Base-by-base conservation (phyloP, 23 tunicate species). In the Halocynthia roretzi region DNA sequence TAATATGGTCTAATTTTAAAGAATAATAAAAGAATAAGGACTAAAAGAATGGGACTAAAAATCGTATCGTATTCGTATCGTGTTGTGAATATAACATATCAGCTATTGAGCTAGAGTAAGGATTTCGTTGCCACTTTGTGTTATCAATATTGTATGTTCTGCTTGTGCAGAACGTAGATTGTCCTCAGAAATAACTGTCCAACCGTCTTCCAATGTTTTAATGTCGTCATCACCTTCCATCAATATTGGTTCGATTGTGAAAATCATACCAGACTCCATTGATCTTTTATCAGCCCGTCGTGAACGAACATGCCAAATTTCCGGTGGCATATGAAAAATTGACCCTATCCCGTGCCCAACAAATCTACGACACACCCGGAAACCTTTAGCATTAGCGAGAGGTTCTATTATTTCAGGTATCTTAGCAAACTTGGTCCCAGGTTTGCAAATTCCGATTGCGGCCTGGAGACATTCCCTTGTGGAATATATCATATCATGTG, bases 291-390 rank as follows among this genome's bases (percentile, higher is more conserved):
- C 70, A 5, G 84, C 10, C 0, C 23, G 73, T 6, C 20, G 44
- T 14, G 70, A 74, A 22, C 50, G n/a, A 50, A 69, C 23, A 54
- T 92, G 98, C 23, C 70, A 75, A 6, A 92, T 75, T 68, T 86
- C 63, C 17, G 98, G 98, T 6, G 92, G 85, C 10, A 64, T 81
- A 61, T 92, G 98, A 80, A 92, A 92, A 21, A 78, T 66, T 17
- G 57, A 6, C 5, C 98, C 98, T 40, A 92, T 92, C 0, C 98
- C 98, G 70, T 92, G 98, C 22, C 98, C 98, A 11, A 86, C 80
- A 73, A 78, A 92, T 17, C 56, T 57, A n/a, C 61, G 77, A 64
- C 92, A 92, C 15, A 92, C 87, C 6, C 62, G 49, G 55, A 72
- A 86, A 48, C 92, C 92, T 51, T 22, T 53, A 8, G 19, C 10